A percentile compares a stretch with the other conserved stretches of the same genome.
These are phyloP conservation scores for Actinopyga echinites DNA, from an alignment of 53 echinoderm and acorn worm genomes.

Conservation along the genomic window DNA sequence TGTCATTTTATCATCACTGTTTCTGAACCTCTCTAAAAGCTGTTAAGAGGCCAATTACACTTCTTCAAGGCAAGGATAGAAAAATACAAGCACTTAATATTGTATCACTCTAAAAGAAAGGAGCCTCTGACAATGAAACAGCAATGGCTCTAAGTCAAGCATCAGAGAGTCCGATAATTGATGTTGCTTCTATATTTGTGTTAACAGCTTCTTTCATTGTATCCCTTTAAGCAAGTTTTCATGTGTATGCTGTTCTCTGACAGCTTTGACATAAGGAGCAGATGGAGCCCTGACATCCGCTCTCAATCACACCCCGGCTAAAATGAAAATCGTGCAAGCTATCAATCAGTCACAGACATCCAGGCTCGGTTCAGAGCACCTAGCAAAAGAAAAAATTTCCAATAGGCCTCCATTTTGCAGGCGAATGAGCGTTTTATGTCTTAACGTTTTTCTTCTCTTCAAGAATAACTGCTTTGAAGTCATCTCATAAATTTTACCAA, in stretches of 20 bases:
- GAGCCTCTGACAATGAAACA: too few species aligned
- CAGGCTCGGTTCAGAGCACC: slow-evolving; percentile 14
- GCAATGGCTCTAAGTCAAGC: too few species aligned
- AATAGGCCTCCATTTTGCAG: slow-evolving; percentile 29
- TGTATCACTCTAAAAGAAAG: too few species aligned
- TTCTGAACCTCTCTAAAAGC: too few species aligned
- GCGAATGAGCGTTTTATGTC: not conserved
- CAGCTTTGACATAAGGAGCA: slow-evolving; percentile 7
- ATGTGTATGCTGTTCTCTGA: not conserved
- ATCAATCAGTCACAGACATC: slow-evolving; percentile 23
- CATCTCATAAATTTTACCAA: slow-evolving; percentile 4
- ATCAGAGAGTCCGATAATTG: too few species aligned
- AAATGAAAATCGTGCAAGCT: slow-evolving; percentile 39
- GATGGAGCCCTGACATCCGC: slow-evolving; percentile 32
- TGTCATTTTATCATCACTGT: too few species aligned
- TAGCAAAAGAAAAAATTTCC: slow-evolving; percentile 1
- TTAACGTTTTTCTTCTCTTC: too few species aligned
- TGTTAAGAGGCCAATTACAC: too few species aligned
- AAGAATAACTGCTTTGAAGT: slow-evolving; percentile 1
- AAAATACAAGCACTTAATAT: too few species aligned
- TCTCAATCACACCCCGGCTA: slow-evolving; percentile 38
- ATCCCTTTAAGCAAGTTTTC: not conserved
- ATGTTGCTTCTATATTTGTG: too few species aligned
- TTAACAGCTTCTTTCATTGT: too few species aligned
- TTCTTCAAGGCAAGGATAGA: too few species aligned